Conservation (phyloP, 2,888 invertebrate species). For the Xestia c-nigrum region DNA sequence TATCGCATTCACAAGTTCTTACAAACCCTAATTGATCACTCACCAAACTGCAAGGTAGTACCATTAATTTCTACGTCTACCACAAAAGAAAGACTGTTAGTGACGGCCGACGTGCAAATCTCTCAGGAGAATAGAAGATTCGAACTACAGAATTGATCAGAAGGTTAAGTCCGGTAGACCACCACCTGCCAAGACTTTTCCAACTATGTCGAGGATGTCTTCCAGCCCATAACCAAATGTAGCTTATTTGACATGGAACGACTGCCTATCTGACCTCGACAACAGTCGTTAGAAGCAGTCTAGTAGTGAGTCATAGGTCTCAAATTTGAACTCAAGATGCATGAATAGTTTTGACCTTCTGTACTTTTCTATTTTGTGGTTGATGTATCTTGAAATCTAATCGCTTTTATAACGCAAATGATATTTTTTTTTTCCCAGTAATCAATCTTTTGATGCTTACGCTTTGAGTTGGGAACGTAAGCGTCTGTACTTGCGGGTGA, state of each 20-base stretch:
- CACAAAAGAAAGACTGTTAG: background rate
- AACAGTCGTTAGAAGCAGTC: too few relatives aligned
- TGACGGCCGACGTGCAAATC: conserved; percentile 19
- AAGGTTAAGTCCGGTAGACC: background rate
- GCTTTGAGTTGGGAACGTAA: conserved; percentile 2
- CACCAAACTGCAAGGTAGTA: background rate
- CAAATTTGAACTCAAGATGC: too few relatives aligned
- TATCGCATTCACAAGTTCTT: background rate
- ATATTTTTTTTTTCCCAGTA: conserved; percentile 36
- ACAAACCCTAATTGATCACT: conserved; percentile 29
- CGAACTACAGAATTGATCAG: background rate
- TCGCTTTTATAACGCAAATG: conserved; percentile 33
- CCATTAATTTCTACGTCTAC: conserved; percentile 21
- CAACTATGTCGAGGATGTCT: background rate
- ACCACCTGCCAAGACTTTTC: background rate
- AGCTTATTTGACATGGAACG: background rate
- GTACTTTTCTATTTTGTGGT: background rate
- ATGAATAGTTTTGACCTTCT: background rate
- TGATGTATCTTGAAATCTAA: conserved; percentile 22
- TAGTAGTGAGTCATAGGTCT: too few relatives aligned
- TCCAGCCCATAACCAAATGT: background rate
- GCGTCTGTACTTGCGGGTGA: background rate
- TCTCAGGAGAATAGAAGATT: conserved; percentile 29
- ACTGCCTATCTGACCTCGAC: background rate
- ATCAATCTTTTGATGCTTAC: conserved; percentile 45